Evolutionary conservation across 1,140 invertebrate genomes (phyloP).

Genomic region (Apis laboriosa): DNA sequence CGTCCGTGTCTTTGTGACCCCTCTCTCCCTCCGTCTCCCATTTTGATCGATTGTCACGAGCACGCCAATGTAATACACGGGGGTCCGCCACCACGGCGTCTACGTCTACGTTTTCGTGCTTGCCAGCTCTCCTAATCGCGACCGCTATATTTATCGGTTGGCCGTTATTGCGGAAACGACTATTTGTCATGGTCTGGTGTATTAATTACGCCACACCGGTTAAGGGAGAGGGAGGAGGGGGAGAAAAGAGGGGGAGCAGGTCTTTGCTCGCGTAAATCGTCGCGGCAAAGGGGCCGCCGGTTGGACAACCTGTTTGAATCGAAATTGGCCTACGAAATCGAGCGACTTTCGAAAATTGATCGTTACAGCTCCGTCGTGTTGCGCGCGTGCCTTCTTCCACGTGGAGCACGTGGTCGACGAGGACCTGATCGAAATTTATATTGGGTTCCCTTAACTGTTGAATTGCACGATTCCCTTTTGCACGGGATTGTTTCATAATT

Average conservation of each 20-base stretch:
- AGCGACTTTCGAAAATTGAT: constrained; percentile 43
- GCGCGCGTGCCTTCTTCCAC: background rate
- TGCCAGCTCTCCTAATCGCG: constrained; percentile 30
- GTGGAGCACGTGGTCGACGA: background rate
- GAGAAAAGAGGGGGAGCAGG: too few relatives aligned
- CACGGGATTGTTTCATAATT: too few relatives aligned
- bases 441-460: background rate
- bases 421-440: constrained; percentile 3
- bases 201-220: constrained; percentile 27
- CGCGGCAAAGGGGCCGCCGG: background rate
- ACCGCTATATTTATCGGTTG: constrained; percentile 32
- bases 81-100: background rate
- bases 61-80: constrained; percentile 2
- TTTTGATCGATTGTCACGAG: constrained; percentile 49
- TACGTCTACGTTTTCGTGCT: constrained; percentile 29
- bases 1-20: constrained; percentile 16
- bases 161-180: constrained; percentile 42
- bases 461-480: too few relatives aligned
- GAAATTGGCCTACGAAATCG: constrained; percentile 35
- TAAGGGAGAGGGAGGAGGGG: background rate
- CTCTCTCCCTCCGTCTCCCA: too few relatives aligned
- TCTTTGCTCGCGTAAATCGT: constrained; percentile 23
- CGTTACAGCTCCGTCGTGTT: background rate
- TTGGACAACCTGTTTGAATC: constrained; percentile 47
- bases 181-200: constrained; percentile 40